These are phyloP conservation scores for Ornithoptera alexandrae DNA, from an alignment of 2,888 invertebrate species.

Conservation along the genomic window DNA sequence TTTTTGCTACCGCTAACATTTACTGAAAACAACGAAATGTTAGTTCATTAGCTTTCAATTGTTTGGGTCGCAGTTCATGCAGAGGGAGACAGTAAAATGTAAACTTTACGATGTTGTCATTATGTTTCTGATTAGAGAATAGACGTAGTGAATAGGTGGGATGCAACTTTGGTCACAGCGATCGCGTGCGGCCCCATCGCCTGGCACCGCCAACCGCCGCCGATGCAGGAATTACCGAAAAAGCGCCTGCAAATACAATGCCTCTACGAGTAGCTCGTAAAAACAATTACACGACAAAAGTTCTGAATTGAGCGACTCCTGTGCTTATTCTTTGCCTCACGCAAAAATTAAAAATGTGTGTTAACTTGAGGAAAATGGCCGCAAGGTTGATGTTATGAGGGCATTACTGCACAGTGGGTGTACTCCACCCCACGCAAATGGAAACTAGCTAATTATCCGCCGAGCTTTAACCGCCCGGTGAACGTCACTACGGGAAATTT, in stretches of 20 bases:
- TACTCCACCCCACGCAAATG: slow-evolving; percentile 66
- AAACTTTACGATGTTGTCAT: slow-evolving; percentile 46
- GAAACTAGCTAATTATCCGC: slow-evolving; percentile 77
- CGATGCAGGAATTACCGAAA: slow-evolving; percentile 64
- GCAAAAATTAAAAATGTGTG: slow-evolving; percentile 46
- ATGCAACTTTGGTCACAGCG: slow-evolving; percentile 57
- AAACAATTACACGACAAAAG: slow-evolving; percentile 31
- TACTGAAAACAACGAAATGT: background rate
- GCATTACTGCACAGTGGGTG: slow-evolving; percentile 54
- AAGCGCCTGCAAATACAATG: slow-evolving; percentile 64
- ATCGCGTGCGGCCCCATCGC: slow-evolving; percentile 73
- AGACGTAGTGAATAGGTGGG: slow-evolving; percentile 46
- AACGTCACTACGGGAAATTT: slow-evolving; percentile 75
- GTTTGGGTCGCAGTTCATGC: background rate
- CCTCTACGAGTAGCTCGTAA: slow-evolving; percentile 32
- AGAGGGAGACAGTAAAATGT: slow-evolving; percentile 45
- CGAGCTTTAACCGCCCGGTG: slow-evolving; percentile 70
- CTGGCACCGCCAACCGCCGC: slow-evolving; percentile 78
- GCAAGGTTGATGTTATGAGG: slow-evolving; percentile 58
- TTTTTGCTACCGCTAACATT: no score
- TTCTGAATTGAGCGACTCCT: slow-evolving; percentile 34
- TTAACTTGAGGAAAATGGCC: slow-evolving; percentile 39
- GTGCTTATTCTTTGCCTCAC: slow-evolving; percentile 32
- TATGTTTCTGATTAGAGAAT: slow-evolving; percentile 53
- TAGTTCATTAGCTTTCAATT: background rate